Conservation (phyloP, 2,113 vertebrate genomes). For the Acrocephalus kingi region DNA sequence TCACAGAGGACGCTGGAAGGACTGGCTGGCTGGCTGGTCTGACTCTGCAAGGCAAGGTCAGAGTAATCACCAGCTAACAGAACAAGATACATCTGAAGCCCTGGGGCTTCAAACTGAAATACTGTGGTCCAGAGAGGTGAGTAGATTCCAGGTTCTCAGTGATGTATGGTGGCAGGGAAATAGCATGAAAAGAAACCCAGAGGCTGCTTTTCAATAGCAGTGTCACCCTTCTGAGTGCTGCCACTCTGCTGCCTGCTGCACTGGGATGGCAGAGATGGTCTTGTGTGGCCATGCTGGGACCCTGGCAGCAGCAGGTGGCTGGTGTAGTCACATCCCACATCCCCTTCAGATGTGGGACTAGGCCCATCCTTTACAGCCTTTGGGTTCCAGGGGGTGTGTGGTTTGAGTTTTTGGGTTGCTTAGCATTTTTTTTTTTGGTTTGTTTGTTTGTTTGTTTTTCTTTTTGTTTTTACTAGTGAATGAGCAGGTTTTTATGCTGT, state of each 20-base stretch:
- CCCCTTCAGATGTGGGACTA: neutral
- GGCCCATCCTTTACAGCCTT: neutral
- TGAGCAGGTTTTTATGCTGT: neutral
- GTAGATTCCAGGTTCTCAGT: neutral
- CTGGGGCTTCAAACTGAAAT: accelerated
- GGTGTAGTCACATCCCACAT: neutral
- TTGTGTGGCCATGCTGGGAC: accelerated
- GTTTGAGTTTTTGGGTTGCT: neutral
- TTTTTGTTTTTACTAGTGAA: neutral
- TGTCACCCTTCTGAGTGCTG: neutral
- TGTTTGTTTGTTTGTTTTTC: too few species aligned
- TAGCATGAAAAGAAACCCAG: neutral
- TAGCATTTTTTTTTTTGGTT: neutral
- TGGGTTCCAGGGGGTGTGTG: accelerated
- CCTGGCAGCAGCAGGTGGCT: neutral
- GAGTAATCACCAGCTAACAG: neutral
- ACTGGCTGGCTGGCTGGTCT: neutral
- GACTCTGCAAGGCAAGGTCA: neutral
- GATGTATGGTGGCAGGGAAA: neutral
- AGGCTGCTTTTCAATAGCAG: neutral
- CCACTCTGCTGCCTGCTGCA: accelerated
- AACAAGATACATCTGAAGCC: neutral
- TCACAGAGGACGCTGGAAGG: neutral
- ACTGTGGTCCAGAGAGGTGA: neutral
- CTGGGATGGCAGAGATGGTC: neutral